Conservation (phyloP, 1,140 invertebrate species). For the Rhopalosiphum padi region DNA sequence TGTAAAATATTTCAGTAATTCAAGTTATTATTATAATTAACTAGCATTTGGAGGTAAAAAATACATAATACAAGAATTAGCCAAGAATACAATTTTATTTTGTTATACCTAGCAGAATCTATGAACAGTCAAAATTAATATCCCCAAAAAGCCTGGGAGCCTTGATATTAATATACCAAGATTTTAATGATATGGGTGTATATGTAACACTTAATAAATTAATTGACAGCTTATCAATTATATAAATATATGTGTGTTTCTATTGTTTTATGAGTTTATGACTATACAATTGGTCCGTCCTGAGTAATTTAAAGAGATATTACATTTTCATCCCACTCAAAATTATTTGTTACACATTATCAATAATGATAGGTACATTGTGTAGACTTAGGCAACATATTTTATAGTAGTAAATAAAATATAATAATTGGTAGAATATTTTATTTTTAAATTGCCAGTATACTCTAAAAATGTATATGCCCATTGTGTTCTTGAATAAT, state of each 20-base stretch:
- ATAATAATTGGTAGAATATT: no score
- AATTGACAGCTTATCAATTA: no score
- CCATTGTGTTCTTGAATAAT: no score
- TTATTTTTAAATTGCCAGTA: background rate
- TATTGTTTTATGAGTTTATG: background rate
- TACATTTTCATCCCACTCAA: background rate
- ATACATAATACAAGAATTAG: no score
- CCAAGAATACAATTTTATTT: background rate
- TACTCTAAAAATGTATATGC: background rate
- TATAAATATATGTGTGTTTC: background rate
- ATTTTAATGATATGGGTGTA: no score
- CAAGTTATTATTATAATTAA: background rate
- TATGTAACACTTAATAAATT: no score
- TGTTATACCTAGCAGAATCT: background rate
- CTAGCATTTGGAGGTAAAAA: background rate
- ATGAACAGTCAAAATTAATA: background rate
- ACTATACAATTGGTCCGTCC: background rate
- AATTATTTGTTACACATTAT: background rate
- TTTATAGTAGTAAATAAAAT: background rate
- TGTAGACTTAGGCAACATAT: background rate
- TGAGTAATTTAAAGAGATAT: background rate
- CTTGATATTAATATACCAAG: no score
- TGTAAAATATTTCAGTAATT: background rate
- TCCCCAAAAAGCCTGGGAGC: background rate
- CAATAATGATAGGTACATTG: background rate